These are phyloP conservation scores for Diachasma alloeum DNA, from an alignment of 1,140 invertebrate genomes.

Conservation along the genomic window DNA sequence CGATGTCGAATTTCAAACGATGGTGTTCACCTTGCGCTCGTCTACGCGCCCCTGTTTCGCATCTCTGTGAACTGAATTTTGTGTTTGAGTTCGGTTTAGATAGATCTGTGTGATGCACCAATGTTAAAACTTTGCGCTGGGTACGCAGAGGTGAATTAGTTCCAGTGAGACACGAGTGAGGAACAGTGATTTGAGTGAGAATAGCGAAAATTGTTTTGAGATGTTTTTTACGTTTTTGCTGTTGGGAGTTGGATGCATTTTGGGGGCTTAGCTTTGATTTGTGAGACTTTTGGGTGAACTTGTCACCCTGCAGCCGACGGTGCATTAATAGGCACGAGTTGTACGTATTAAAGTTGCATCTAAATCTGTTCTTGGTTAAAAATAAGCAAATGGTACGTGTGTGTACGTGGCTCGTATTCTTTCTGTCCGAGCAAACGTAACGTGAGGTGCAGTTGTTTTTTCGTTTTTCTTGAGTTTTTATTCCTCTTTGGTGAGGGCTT, in stretches of 20 bases:
- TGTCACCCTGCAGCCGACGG: neutral
- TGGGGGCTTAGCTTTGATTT: neutral
- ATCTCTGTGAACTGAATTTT: neutral
- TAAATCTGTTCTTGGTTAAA: constrained; percentile 2
- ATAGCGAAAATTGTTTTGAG: too few species aligned
- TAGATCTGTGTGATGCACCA: neutral
- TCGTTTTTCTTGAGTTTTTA: neutral
- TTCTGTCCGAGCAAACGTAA: neutral
- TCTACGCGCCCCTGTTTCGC: neutral
- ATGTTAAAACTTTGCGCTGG: neutral
- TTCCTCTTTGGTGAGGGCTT: neutral
- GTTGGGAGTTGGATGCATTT: neutral
- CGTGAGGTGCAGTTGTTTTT: neutral
- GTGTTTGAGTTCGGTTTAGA: neutral
- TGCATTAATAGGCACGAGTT: neutral
- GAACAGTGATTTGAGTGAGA: too few species aligned
- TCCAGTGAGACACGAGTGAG: too few species aligned
- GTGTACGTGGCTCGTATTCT: neutral
- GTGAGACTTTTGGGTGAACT: neutral
- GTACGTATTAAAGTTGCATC: constrained; percentile 9
- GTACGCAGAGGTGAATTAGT: neutral
- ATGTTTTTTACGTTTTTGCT: neutral
- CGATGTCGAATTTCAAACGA: neutral
- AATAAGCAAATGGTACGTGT: neutral
- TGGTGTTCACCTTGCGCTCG: neutral